Evolutionary conservation across 2,113 vertebrate species (phyloP), one percentile per base, ranked within the genome.

Genomic region (Calcarius ornatus): DNA sequence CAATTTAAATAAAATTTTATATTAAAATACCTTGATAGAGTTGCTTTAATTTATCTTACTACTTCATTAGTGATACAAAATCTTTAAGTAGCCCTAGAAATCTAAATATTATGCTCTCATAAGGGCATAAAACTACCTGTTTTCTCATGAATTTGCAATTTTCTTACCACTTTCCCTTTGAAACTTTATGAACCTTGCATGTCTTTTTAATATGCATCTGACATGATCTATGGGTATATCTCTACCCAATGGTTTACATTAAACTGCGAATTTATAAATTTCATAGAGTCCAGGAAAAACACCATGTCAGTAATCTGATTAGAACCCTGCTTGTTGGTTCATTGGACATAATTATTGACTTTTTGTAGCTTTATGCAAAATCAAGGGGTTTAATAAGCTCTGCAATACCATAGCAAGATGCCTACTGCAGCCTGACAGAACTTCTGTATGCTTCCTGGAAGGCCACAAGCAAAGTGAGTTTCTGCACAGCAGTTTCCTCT

Each of bases 321-420:
- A 75, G 75, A 92, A 88, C 35, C 33, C 42, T 77, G 48, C 47
- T 72, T 53, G 57, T 56, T 84, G 51, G n/a, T 76, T 86, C 76
- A 60, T 4, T 83, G 25, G 56, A 69, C 73, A 38, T 45, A 88
- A 57, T 70, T 81, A 91, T n/a, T 92, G 54, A 81, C 72, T 92
- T 94, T 72, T 30, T 86, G 86, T 66, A 86, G 65, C 65, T 86
- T 94, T 92, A 75, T 75, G 40, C 28, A 93, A 89, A 94, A 81
- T 64, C 66, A 86, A 94, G 63, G 59, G 22, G 7, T 60, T 90
- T 88, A 83, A 75, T 75, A 94, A 87, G 40, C 20, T 87, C 72
- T 89, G 50, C 65, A 91, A 83, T 68, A 68, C 69, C 31, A 79
- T 33, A 86, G 47, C 53, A 91, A 89, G 65, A 54, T 81, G 68